phyloP scores from a whole-genome alignment of 1,140 invertebrate genomes.

The Drosophila arawakana region DNA sequence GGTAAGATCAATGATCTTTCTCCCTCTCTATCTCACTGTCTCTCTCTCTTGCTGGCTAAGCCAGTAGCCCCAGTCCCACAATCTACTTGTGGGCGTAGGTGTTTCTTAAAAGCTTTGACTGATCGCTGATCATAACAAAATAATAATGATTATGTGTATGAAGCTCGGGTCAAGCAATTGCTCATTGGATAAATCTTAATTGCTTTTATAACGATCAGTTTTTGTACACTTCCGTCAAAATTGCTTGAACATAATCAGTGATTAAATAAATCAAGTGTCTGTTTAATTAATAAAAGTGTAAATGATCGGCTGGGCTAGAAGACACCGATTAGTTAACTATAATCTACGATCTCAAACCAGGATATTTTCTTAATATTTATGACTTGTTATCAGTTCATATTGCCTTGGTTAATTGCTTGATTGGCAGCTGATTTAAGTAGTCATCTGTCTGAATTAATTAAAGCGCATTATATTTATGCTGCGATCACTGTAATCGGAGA shows the following conservation, averaged over 20 bases:
- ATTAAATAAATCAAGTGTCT: slow-evolving; percentile 1
- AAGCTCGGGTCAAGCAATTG: background rate
- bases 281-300: background rate
- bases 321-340: background rate
- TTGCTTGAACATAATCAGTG: background rate
- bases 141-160: slow-evolving; percentile 1
- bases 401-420: background rate
- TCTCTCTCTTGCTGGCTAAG: slow-evolving; percentile 1
- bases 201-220: too few relatives aligned
- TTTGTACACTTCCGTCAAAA: too few relatives aligned
- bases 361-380: background rate
- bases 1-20: slow-evolving; percentile 75
- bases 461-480: background rate
- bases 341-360: background rate
- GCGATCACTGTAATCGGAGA: slow-evolving; percentile 1
- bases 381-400: background rate
- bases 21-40: background rate
- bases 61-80: slow-evolving; percentile 20
- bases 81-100: slow-evolving; percentile 23
- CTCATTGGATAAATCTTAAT: too few relatives aligned
- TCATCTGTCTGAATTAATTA: slow-evolving; percentile 10
- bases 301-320: background rate
- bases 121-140: slow-evolving; percentile 45
- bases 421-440: background rate
- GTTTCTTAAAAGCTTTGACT: slow-evolving; percentile 36